Base-by-base conservation (phyloP, 2,888 invertebrate species). In the Protophormia terraenovae region DNA sequence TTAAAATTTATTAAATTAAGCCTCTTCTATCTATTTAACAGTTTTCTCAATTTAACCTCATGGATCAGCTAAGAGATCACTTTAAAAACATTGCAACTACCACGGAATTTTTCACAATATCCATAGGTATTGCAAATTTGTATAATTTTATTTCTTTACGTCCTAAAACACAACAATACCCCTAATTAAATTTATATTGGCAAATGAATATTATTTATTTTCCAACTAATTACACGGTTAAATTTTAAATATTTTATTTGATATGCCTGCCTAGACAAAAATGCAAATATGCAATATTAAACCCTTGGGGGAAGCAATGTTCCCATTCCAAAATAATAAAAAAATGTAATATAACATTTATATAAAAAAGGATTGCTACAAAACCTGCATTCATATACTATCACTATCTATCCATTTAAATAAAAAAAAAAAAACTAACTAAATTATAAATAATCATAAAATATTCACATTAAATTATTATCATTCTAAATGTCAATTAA, bases 401-500 rank as follows among this genome's bases (percentile, higher is more conserved):
- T 16, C 16, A n/a, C 10, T 19, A 35, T 35, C 16, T 62, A 19
- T 35, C 12, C 8, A 38, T 58, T 29, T 29, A n/a, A 2, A 29
- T 29, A 22, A 62, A 24, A 38, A 27, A 14, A 8, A 45, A 58
- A 58, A 3, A 71, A 41, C 32, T 22, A 62, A 45, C 41, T 19
- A 27, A 60, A 29, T 45, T 58, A 1, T 16, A 35, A 69, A 24
- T 69, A n/a, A 19, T 22, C 45, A 69, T 78, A 47, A 75, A 73
- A 67, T 72, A 79, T 82, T 50, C 38, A 27, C 47, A 35, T 47
- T 75, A 85, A 78, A 81, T 85, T 78, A 71, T 67, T 53, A 85
- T 85, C 85, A 78, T 85, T 85, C 78, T 53, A 85, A 85, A 71
- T 85, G 82, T 85, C 85, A 85, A 85, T 85, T 85, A 85, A 85